A percentile compares a stretch with the other conserved stretches of the same genome.
Evolutionary conservation across 2,113 vertebrate genomes (phyloP).

Genomic region (Chamaea fasciata): DNA sequence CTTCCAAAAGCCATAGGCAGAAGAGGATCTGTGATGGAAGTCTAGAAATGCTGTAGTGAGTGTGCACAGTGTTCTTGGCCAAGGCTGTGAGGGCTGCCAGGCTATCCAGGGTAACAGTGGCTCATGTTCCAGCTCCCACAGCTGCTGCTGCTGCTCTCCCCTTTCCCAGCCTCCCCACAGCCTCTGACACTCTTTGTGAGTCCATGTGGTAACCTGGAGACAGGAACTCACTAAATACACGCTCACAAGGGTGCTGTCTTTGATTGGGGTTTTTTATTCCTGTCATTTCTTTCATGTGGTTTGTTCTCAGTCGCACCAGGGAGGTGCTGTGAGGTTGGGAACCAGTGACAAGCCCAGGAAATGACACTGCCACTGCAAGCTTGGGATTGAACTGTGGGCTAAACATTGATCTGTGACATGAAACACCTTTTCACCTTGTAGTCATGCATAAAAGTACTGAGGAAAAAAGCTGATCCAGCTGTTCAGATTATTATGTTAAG

Average conservation of each 20-base stretch:
- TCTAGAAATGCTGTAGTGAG: neutral
- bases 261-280: neutral
- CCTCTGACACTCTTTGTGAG: neutral
- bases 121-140: neutral
- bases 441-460: neutral
- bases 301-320: neutral
- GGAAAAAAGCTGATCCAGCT: neutral
- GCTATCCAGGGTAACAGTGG: neutral
- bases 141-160: neutral
- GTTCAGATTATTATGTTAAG: neutral
- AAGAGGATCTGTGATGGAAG: neutral
- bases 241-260: neutral
- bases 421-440: neutral
- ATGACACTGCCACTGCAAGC: neutral
- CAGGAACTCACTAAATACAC: neutral
- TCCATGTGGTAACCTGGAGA: neutral
- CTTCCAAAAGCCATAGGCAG: neutral
- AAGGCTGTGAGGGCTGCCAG: neutral
- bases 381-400: neutral
- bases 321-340: neutral
- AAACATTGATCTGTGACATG: neutral
- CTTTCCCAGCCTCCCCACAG: neutral
- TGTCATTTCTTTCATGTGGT: neutral
- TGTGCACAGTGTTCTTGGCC: neutral
- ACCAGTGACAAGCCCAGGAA: neutral